Evolutionary conservation across 2,797 vertebrate genomes (phyloP), one percentile per base, ranked within the genome.

Genomic region (Acipenser oxyrinchus): DNA sequence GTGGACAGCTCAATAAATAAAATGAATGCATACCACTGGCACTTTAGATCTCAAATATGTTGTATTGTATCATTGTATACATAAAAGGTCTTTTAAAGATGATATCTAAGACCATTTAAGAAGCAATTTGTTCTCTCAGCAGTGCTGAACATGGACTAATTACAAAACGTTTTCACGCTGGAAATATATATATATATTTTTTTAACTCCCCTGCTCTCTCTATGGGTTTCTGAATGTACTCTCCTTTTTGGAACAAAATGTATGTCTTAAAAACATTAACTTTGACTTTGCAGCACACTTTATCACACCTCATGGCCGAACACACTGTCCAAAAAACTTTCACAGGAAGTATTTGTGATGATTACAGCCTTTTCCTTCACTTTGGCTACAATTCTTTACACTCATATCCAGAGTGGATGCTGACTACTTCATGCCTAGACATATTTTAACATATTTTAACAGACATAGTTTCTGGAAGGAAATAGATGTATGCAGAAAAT

Each of bases 11-110:
- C 86, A 83, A 84, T 88, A 86, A 90, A 90, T 6, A 70, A 92
- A 94, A 94, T 90, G 84, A 86, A 92, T 91, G 89, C 89, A 86
- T 85, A 88, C 88, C 80, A 86, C 80, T 86, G 81, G 77, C 71
- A 81, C 84, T 79, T 87, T 79, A 83, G 91, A 91, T 92, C 88
- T 90, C 79, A 81, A 74, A 77, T 63, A 80, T 85, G 85, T 84
- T 87, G 83, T 82, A 82, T 80, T 85, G 76, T 86, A 87, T 82
- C 77, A 80, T 78, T 78, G 71, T 67, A 79, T 80, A 85, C 86
- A 84, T 89, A 86, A 81, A 37, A 79, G 79, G 75, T 81, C 90
- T 93, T 93, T 95, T 93, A 87, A 94, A 94, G 91, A 90, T 92
- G 90, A 94, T 95, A 89, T 88, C 88, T 90, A 82, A 78, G 85